Evolutionary conservation across 2,797 vertebrate genomes (phyloP).

Genomic region (Zalophus californianus): DNA sequence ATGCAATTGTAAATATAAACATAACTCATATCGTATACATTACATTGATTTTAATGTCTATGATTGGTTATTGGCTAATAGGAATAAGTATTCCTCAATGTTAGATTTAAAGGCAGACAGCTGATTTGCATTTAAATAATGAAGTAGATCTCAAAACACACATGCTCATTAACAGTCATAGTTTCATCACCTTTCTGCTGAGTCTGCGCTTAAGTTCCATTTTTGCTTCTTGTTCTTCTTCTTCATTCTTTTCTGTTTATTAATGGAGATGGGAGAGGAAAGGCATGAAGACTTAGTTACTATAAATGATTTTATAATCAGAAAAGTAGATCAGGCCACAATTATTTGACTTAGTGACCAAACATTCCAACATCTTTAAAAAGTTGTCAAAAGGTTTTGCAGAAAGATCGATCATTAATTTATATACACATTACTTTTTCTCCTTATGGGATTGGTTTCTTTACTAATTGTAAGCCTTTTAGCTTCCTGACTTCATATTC

Average conservation of each 20-base stretch:
- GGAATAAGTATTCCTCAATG: slow-evolving; percentile 23
- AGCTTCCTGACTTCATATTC: background rate
- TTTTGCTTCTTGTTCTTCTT: slow-evolving; percentile 97
- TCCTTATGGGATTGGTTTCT: background rate
- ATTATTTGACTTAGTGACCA: background rate
- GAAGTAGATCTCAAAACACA: slow-evolving; percentile 14
- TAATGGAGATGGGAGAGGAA: slow-evolving; percentile 59
- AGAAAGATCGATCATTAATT: background rate
- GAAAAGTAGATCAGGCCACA: slow-evolving; percentile 43
- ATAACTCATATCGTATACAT: background rate
- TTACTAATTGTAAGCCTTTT: slow-evolving; percentile 38
- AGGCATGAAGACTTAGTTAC: slow-evolving; percentile 72
- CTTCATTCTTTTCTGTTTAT: slow-evolving; percentile 96
- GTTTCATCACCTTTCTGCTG: slow-evolving; percentile 94
- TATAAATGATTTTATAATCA: slow-evolving; percentile 36
- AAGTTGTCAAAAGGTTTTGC: slow-evolving; percentile 1
- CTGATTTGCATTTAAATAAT: background rate
- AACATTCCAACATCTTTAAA: background rate
- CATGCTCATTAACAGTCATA: slow-evolving; percentile 61
- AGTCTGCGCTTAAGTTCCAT: slow-evolving; percentile 98
- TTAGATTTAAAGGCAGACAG: background rate
- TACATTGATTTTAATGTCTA: slow-evolving; percentile 21
- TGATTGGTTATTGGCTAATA: background rate
- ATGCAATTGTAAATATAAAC: background rate
- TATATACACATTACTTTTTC: background rate